Base-by-base conservation (phyloP, 2,888 invertebrate genomes). In the Hoplodrina blanda region DNA sequence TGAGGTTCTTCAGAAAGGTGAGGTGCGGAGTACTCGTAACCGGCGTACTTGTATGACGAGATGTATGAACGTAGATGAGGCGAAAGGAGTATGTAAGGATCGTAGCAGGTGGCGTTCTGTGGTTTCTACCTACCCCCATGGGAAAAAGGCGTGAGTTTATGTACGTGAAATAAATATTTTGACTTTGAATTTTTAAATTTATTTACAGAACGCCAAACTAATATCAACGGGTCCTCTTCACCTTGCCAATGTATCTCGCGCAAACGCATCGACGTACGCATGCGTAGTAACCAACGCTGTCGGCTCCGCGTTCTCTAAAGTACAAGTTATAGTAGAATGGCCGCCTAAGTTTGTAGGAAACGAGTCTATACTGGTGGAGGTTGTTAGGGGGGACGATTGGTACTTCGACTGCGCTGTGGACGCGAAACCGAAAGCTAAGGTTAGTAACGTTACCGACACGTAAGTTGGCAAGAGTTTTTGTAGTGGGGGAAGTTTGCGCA, bases 211-310 rank as follows among this genome's bases (percentile, higher is more conserved):
- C 37, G 95, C 94, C 25, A 82, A 87, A 52, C 59, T 93, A 15
- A 80, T 95, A 78, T 84, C 93, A 1, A 84, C 87, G 2, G 92
- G 90, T 0, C 60, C 61, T 0, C 83, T 96, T 1, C 61, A 63
- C 5, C 71, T 96, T 0, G 2, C 61, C 0, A 95, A 94, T 63
- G 87, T 94, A 6, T 88, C 93, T 1, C 92, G 96, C 0, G 44
- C 83, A 0, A 95, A 97, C 78, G 91, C 95, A 4, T 96, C 97
- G 0, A 91, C 92, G 1, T 97, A 97, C 87, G 95, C 96, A 0
- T 98, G 97, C 83, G 92, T 96, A 2, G 97, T 96, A 0, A 91
- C 93, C 30, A 97, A 97, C 89, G 92, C 93, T 0, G 97, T 96
- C 0, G 97, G 97, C 0, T 94, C 95, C 0, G 94, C 94, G 1